Conservation (phyloP, 2,797 vertebrate genomes). For the Euthynnus affinis region DNA sequence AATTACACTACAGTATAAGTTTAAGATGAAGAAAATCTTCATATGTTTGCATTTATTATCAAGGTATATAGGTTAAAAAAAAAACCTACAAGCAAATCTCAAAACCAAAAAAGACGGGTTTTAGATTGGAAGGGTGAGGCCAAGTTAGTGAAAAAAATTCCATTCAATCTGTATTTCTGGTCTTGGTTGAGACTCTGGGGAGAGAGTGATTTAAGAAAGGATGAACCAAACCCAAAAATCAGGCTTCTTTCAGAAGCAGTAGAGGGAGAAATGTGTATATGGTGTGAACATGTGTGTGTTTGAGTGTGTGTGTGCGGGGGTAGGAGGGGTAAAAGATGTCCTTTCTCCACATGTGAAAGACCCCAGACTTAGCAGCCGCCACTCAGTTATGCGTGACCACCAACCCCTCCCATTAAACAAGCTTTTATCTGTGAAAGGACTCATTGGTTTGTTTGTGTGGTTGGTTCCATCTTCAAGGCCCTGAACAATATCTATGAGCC, state of each 20-base stretch:
- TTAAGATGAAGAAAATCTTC: neutral
- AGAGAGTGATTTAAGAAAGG: conserved; percentile 46
- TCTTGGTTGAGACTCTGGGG: conserved; percentile 28
- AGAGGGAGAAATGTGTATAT: conserved; percentile 44
- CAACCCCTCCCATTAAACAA: conserved; percentile 45
- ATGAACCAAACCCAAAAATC: conserved; percentile 50
- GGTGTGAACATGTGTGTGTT: conserved; percentile 21
- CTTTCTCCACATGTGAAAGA: conserved; percentile 71
- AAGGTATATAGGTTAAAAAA: neutral
- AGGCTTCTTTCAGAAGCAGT: conserved; percentile 43
- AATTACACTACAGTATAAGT: neutral
- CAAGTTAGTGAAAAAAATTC: conserved; percentile 39
- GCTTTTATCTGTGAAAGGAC: conserved; percentile 55
- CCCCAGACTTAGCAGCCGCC: conserved; percentile 63
- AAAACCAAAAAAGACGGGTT: neutral
- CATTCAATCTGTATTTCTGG: conserved; percentile 35
- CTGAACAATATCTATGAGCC: conserved; percentile 26
- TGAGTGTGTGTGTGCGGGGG: conserved; percentile 6
- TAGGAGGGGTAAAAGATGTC: conserved; percentile 32
- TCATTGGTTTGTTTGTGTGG: conserved; percentile 49
- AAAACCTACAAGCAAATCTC: no score
- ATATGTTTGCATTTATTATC: conserved; percentile 5
- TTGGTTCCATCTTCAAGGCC: conserved; percentile 31
- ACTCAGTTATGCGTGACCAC: conserved; percentile 63
- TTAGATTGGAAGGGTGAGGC: neutral